Evolutionary conservation across 1,140 invertebrate species (phyloP).

Genomic region (Philaenus spumarius): DNA sequence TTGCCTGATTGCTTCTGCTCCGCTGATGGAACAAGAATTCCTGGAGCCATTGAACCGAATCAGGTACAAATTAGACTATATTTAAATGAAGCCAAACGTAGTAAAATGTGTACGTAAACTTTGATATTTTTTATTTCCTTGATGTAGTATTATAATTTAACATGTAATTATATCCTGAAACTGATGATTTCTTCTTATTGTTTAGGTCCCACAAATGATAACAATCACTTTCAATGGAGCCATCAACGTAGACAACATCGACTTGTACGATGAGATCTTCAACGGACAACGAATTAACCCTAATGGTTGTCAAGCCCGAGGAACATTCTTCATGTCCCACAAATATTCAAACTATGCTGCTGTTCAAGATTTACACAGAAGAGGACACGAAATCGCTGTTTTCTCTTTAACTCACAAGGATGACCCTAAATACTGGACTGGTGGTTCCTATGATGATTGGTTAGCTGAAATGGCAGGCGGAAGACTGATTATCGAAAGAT

Average conservation of each 20-base stretch:
- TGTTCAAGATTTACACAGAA: conserved; percentile 80
- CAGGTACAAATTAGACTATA: too few species aligned
- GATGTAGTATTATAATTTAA: background rate
- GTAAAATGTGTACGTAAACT: background rate
- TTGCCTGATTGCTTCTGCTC: conserved; percentile 92
- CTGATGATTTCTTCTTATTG: background rate
- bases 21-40: conserved; percentile 83
- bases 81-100: too few species aligned
- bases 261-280: conserved; percentile 85
- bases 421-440: conserved; percentile 81
- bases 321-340: conserved; percentile 94
- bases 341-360: conserved; percentile 95
- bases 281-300: conserved; percentile 79
- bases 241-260: conserved; percentile 90
- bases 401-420: conserved; percentile 93
- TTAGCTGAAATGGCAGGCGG: conserved; percentile 93
- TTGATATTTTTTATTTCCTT: background rate
- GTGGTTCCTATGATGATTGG: conserved; percentile 86
- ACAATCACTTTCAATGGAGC: conserved; percentile 92
- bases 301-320: conserved; percentile 88
- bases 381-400: conserved; percentile 88
- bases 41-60: conserved; percentile 68
- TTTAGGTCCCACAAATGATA: conserved; percentile 83
- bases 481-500: conserved; percentile 76
- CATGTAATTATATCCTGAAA: background rate